Percentiles rank a stretch among this genome's conserved stretches.
Conservation (phyloP, 30 jellyfish, hydroid and myxozoan genomes). For the Rhopilema esculentum region DNA sequence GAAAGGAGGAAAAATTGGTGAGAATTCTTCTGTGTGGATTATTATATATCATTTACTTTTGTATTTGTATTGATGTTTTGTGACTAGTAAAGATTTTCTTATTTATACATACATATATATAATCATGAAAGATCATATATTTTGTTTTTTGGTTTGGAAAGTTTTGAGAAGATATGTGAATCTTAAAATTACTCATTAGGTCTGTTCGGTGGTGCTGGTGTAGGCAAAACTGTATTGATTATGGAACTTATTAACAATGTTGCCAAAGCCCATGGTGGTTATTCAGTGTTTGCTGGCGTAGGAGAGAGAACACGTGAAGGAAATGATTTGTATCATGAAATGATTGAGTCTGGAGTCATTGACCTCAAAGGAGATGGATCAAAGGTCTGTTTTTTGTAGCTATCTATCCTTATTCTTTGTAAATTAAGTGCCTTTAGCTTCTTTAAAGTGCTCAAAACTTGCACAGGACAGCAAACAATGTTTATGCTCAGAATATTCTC, state of each 20-base stretch:
- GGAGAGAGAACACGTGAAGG: constrained; percentile 99
- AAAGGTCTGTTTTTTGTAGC: constrained; percentile 87
- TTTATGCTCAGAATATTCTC: too few species aligned
- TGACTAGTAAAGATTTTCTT: not conserved
- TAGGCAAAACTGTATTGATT: constrained; percentile 99
- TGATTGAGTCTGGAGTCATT: constrained; percentile 99
- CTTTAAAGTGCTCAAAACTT: not conserved
- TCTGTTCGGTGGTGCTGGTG: constrained; percentile 99
- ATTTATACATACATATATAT: too few species aligned
- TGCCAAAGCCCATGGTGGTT: constrained; percentile 99
- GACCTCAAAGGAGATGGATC: constrained; percentile 94
- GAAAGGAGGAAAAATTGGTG: constrained; percentile 99
- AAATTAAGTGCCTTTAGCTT: not conserved
- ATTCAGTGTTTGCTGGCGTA: constrained; percentile 99
- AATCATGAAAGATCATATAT: too few species aligned
- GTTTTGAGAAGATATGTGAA: too few species aligned
- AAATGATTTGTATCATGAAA: constrained; percentile 99
- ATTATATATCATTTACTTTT: not conserved
- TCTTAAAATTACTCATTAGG: constrained; percentile 46
- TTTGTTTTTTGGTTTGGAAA: too few species aligned
- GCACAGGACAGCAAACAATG: too few species aligned
- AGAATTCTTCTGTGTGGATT: not conserved
- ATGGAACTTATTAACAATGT: constrained; percentile 99
- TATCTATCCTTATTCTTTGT: not conserved
- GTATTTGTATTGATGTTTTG: not conserved